Evolutionary conservation across 2,113 vertebrate genomes (phyloP).

Genomic region (Phalacrocorax pelagicus): DNA sequence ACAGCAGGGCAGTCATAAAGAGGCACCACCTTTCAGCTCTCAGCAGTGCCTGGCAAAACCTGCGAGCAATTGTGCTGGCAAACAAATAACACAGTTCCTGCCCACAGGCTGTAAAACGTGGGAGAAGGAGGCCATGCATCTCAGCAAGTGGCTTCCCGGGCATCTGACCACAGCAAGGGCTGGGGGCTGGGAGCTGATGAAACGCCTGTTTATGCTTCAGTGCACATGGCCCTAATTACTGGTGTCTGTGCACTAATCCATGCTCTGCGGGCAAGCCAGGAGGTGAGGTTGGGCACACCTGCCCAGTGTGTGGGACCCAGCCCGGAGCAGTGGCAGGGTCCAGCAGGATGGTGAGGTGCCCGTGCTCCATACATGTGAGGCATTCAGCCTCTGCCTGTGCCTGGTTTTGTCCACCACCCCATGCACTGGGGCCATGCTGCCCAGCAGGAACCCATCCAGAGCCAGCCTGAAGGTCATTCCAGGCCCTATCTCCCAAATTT

Average conservation of each 20-base stretch:
- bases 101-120: neutral
- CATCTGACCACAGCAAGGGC: neutral
- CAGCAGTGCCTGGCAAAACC: neutral
- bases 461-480: neutral
- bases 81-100: neutral
- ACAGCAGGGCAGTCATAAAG: neutral
- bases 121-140: neutral
- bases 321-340: neutral
- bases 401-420: fast-evolving
- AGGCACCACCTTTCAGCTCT: neutral
- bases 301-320: neutral
- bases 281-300: slow-evolving; percentile 30
- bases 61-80: neutral
- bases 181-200: neutral
- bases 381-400: neutral
- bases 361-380: fast-evolving
- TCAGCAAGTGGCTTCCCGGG: neutral
- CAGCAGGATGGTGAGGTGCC: fast-evolving
- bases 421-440: fast-evolving
- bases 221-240: slow-evolving; percentile 42
- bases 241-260: slow-evolving; percentile 5
- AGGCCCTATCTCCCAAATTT: neutral
- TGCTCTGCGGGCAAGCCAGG: slow-evolving; percentile 8
- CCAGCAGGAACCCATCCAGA: neutral
- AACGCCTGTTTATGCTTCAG: slow-evolving; percentile 31